Evolutionary conservation across 2,888 invertebrate genomes (phyloP), one percentile per base, ranked within the genome.

Genomic region (Drosophila peninsularis): DNA sequence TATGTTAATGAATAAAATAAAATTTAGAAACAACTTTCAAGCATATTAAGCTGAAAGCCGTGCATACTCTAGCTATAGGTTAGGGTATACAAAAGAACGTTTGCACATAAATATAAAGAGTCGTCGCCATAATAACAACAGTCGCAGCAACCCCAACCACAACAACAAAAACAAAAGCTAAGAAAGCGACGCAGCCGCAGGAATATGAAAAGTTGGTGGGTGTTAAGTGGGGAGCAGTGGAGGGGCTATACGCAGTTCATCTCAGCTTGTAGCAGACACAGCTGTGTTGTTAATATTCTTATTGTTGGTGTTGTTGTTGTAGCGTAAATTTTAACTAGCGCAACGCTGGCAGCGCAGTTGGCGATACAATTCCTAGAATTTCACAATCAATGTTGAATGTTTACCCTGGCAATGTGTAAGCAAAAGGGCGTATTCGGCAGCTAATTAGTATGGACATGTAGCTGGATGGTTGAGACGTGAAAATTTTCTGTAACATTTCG

Each of bases 321-420:
- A 64, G 79, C 79, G 71, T 66, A 60, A 71, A 75, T 67, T 79
- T 71, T 71, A 75, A 72, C 78, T 77, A 61, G 66, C 60, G 55
- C 61, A 55, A 64, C 50, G 44, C 45, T 49, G 27, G 39, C 62
- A 30, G 71, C 60, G 62, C 58, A 57, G 58, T 45, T 37, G 42
- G 56, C 75, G 34, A 63, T 62, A 61, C 69, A 65, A 32, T 74
- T 74, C 68, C 66, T 77, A 71, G 85, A 85, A 85, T 89, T 85
- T 85, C 88, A 89, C 88, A 89, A 85, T 67, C 61, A 75, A 73
- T 74, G 69, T 75, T 57, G 53, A 77, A 68, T 73, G 19, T 19
- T 41, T 41, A 19, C 54, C 5, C 30, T 32, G 30, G 9, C 4
- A 10, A 32, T 14, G 19, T 19, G 30, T 2, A 9, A 41, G 5